Percentiles rank a stretch among this genome's conserved stretches.
phyloP scores from a whole-genome alignment of 1,140 invertebrate species.

The Lordiphosa mommai region DNA sequence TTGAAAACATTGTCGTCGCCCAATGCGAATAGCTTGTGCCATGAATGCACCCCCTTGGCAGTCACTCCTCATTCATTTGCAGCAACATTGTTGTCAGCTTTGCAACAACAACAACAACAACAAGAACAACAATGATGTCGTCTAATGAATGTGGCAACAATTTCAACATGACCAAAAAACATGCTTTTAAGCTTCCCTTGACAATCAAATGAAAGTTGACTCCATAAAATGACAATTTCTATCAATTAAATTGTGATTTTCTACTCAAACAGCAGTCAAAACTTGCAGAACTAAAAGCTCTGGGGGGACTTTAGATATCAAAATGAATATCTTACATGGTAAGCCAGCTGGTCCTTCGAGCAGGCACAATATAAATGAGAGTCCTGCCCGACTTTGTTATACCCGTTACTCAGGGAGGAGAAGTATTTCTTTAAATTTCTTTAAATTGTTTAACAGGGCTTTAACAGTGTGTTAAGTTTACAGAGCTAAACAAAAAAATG shows the following conservation, averaged over 20 bases:
- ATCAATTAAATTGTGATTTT: slow-evolving; percentile 66
- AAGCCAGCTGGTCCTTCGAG: no score
- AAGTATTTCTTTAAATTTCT: no score
- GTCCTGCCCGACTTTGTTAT: neutral
- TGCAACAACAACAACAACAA: neutral
- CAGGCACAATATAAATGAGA: slow-evolving; percentile 31
- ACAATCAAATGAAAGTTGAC: slow-evolving; percentile 43
- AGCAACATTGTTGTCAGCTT: slow-evolving; percentile 58
- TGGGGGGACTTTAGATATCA: slow-evolving; percentile 25
- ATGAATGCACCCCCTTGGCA: slow-evolving; percentile 33
- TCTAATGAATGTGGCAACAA: slow-evolving; percentile 70
- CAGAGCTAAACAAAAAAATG: no score
- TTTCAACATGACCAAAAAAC: slow-evolving; percentile 40
- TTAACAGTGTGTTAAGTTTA: no score
- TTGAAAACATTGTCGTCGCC: slow-evolving; percentile 55
- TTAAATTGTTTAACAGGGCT: no score
- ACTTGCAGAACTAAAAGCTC: slow-evolving; percentile 2
- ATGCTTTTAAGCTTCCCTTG: slow-evolving; percentile 26
- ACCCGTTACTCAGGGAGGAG: no score
- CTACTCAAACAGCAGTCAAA: neutral
- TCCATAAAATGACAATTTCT: slow-evolving; percentile 51
- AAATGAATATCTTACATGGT: slow-evolving; percentile 55
- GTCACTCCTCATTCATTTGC: slow-evolving; percentile 56
- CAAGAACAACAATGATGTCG: slow-evolving; percentile 38
- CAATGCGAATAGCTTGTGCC: slow-evolving; percentile 16